Conservation (phyloP, 1,140 invertebrate species). For the Hycleus phaleratus region DNA sequence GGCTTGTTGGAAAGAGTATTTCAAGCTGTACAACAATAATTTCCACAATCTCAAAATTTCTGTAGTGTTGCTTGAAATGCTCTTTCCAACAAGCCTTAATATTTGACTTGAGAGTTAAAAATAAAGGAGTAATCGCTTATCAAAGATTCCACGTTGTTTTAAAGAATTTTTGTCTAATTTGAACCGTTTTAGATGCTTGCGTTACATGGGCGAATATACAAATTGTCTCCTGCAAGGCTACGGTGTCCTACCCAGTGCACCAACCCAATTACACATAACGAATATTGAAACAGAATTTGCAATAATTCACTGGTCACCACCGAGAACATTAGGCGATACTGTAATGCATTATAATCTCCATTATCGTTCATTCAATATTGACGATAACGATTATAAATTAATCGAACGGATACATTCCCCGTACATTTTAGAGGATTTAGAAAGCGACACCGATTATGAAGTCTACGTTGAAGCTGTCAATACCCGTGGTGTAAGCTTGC, state of each 20-base stretch:
- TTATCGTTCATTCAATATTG: constrained; percentile 42
- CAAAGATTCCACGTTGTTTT: neutral
- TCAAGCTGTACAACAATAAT: no score
- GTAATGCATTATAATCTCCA: constrained; percentile 62
- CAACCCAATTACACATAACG: constrained; percentile 56
- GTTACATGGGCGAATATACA: constrained; percentile 69
- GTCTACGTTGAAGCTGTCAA: constrained; percentile 76
- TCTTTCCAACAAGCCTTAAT: no score
- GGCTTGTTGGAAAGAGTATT: no score
- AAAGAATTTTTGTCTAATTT: no score
- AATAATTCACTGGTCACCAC: constrained; percentile 70
- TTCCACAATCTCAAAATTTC: no score
- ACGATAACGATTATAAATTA: constrained; percentile 38
- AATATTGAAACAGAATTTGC: constrained; percentile 67
- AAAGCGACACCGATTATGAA: constrained; percentile 68
- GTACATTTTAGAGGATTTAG: constrained; percentile 64
- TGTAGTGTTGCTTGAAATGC: no score
- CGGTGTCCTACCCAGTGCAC: constrained; percentile 66
- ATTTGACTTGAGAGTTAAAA: no score
- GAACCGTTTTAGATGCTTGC: constrained; percentile 54
- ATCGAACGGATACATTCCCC: constrained; percentile 51
- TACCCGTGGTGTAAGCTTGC: constrained; percentile 64
- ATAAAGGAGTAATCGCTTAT: no score
- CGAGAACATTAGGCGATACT: constrained; percentile 59
- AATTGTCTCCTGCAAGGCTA: constrained; percentile 77